phyloP scores from a whole-genome alignment of 2,113 vertebrate genomes.

The Etheostoma spectabile region DNA sequence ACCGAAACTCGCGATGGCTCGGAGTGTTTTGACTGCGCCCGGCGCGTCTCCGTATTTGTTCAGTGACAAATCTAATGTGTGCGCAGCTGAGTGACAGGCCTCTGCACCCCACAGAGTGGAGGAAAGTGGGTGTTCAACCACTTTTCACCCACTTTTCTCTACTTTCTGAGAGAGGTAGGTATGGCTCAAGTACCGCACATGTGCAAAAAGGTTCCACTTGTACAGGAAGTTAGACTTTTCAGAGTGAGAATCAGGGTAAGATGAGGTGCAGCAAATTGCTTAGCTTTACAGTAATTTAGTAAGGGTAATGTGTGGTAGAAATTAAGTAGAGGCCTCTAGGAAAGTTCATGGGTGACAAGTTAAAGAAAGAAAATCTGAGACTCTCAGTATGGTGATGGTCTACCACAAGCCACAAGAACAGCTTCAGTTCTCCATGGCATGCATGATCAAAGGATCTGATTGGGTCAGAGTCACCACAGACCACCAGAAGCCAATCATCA shows the following conservation, averaged over 20 bases:
- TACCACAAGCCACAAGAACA: background rate
- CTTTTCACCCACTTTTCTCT: slow-evolving; percentile 1
- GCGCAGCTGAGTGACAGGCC: slow-evolving; percentile 65
- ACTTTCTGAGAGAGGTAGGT: slow-evolving; percentile 14
- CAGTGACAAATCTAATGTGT: slow-evolving; percentile 67
- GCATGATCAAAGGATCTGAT: background rate
- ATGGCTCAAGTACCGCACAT: background rate
- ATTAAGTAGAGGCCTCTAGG: background rate
- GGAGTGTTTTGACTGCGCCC: slow-evolving; percentile 67
- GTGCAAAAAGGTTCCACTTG: slow-evolving; percentile 3
- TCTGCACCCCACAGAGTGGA: slow-evolving; percentile 35
- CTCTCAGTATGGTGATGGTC: background rate
- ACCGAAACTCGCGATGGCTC: slow-evolving; percentile 46
- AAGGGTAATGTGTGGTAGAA: background rate
- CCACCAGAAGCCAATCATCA: background rate
- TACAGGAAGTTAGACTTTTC: background rate
- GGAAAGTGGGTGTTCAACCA: slow-evolving; percentile 8
- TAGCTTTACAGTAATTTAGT: background rate
- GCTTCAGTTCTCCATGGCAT: background rate
- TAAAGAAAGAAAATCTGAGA: background rate
- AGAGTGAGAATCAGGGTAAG: background rate
- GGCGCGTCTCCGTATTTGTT: slow-evolving; percentile 66
- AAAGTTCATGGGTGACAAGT: background rate
- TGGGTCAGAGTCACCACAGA: background rate
- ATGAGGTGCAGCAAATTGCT: background rate